Conservation (phyloP, 64 coral and sea anemone species). For the Montipora capricornis region DNA sequence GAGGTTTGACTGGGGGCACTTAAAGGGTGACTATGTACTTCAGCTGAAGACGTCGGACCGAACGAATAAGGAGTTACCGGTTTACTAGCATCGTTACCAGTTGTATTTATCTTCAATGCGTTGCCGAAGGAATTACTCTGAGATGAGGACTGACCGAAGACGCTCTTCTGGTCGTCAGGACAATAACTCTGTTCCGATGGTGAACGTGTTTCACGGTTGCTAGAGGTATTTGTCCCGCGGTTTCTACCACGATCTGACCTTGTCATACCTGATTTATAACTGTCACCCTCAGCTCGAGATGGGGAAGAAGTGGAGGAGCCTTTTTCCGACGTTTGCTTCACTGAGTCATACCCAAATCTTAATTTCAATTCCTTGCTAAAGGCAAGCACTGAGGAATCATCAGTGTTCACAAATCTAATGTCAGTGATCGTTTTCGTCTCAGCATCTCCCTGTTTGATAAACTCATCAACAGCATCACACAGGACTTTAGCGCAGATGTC, state of each 20-base stretch:
- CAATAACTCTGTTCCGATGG: no score
- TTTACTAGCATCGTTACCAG: no score
- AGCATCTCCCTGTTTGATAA: neutral
- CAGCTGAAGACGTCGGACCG: no score
- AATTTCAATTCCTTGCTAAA: constrained; percentile 67
- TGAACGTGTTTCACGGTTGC: neutral
- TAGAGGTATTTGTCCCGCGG: neutral
- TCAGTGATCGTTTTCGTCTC: constrained; percentile 46
- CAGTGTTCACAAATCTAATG: constrained; percentile 77
- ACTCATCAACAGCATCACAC: constrained; percentile 66
- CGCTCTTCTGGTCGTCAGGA: neutral
- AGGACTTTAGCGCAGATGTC: constrained; percentile 66
- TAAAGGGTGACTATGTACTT: neutral
- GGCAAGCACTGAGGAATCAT: constrained; percentile 35
- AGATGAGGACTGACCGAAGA: no score
- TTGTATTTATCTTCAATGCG: no score
- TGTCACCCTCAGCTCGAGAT: neutral
- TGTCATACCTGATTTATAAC: accelerated
- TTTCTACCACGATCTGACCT: neutral
- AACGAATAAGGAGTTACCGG: neutral
- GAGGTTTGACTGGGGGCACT: accelerated
- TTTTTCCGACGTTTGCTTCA: no score
- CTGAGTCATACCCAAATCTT: neutral
- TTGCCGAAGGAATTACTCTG: no score
- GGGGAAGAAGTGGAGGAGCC: neutral